Base-by-base conservation (phyloP, 2,113 vertebrate species). In the Triplophysa tibetana region DNA sequence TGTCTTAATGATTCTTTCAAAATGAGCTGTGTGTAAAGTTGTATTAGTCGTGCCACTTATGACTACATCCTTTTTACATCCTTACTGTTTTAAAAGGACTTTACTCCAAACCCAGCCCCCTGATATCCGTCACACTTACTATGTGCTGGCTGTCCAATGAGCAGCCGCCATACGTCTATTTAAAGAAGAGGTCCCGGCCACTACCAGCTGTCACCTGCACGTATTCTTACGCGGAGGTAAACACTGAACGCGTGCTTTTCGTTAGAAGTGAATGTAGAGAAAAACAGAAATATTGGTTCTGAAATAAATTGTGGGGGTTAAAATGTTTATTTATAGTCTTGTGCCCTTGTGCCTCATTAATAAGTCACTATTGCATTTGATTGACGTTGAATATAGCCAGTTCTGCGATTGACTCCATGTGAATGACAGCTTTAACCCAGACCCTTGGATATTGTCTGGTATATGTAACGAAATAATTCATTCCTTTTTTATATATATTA, bases 221-320 rank as follows among this genome's bases (percentile, higher is more conserved):
- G 74, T 88, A 93, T 92, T 65, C 89, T 74, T 93, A 90, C 93
- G 93, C 93, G 68, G 72, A 52, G 90, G 87, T 92, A 92, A 92
- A 93, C 90, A 92, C 23, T 77, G 61, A 75, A 26, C 23, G 45
- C 41, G 26, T 64, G 19, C 17, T 65, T 1, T n/a, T 7, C 52
- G 4, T 16, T 4, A 5, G 50, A 16, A 16, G 14, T 14, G 50
- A 16, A 17, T 17, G 50, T 52, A 6, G 17, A 16, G 50, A 52
- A 52, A 52, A 17, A 17, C 14, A 52, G 16, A 52, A 4, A 16
- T 52, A 1, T 17, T 4, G 50, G 17, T 17, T 16, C 13, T 7
- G 14, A 52, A 52, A 52, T 52, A 52, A 52, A 52, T 6, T 52
- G 50, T 52, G 50, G 1, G 13, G 4, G 14, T 54, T 19, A 0